Conservation (phyloP, 1,140 invertebrate genomes). For the Drosophila quadrilineata region DNA sequence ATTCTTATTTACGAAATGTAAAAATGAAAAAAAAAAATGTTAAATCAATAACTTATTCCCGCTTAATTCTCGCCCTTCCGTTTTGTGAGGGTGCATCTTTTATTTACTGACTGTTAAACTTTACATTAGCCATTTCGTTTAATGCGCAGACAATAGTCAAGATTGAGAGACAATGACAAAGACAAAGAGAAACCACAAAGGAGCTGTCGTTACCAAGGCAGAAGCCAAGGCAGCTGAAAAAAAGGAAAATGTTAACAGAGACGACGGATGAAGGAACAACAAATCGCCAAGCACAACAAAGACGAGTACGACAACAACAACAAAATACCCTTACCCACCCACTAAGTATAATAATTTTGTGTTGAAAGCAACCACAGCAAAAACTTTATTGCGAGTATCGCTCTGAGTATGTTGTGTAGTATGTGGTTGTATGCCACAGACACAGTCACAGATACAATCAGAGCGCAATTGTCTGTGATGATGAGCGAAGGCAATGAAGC, state of each 20-base stretch:
- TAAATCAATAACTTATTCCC: not conserved
- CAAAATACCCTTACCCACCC: conserved; percentile 35
- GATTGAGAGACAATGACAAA: conserved; percentile 52
- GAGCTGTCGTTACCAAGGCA: conserved; percentile 41
- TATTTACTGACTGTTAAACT: conserved; percentile 79
- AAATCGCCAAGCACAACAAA: conserved; percentile 29
- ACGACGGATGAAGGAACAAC: conserved; percentile 33
- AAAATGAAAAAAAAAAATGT: not conserved
- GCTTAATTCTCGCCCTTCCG: conserved; percentile 5
- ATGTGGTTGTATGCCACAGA: not conserved
- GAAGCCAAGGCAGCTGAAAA: conserved; percentile 3
- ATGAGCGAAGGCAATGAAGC: conserved; percentile 60
- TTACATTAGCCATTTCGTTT: conserved; percentile 78
- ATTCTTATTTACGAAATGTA: no score
- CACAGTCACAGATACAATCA: conserved; percentile 73
- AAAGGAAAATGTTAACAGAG: conserved; percentile 46
- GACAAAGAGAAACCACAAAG: not conserved
- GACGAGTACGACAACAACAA: conserved; percentile 28
- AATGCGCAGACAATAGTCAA: conserved; percentile 72
- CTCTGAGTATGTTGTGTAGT: conserved; percentile 28
- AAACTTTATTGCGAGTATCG: conserved; percentile 61
- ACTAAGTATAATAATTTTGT: conserved; percentile 76
- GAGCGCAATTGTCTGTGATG: conserved; percentile 73
- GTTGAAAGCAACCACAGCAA: conserved; percentile 65
- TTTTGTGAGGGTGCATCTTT: conserved; percentile 32